Conservation (phyloP, 2,113 vertebrate species). For the Larimichthys crocea region DNA sequence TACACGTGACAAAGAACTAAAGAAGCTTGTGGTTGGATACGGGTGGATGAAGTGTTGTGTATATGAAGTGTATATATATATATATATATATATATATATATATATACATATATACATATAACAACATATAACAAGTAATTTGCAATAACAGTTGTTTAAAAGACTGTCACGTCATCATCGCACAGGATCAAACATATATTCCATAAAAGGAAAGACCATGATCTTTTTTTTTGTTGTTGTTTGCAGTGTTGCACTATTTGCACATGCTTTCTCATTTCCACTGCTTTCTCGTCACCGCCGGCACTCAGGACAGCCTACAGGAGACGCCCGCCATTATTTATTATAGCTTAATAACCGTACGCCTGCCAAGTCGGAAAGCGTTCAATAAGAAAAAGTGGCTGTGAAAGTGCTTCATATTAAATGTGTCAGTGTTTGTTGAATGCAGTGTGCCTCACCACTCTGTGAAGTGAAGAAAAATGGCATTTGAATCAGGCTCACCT, state of each 20-base stretch:
- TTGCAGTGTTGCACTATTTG: conserved; percentile 62
- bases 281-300: conserved; percentile 53
- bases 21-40: too few species aligned
- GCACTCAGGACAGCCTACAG: conserved; percentile 44
- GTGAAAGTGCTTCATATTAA: conserved; percentile 72
- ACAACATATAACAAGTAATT: too few species aligned
- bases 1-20: too few species aligned
- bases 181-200: conserved; percentile 8
- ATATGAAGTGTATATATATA: too few species aligned
- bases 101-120: too few species aligned
- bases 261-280: conserved; percentile 51
- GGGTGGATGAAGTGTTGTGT: too few species aligned
- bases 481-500: conserved; percentile 69
- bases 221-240: conserved; percentile 38
- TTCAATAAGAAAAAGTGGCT: conserved; percentile 72
- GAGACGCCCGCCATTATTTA: conserved; percentile 68
- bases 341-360: conserved; percentile 73
- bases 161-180: background rate
- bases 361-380: conserved; percentile 67
- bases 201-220: conserved; percentile 34
- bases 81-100: too few species aligned
- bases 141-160: too few species aligned
- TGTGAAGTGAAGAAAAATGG: conserved; percentile 58
- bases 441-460: conserved; percentile 48
- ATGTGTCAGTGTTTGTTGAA: conserved; percentile 72